Conservation (phyloP, 2,797 vertebrate genomes). For the Onychomys torridus region DNA sequence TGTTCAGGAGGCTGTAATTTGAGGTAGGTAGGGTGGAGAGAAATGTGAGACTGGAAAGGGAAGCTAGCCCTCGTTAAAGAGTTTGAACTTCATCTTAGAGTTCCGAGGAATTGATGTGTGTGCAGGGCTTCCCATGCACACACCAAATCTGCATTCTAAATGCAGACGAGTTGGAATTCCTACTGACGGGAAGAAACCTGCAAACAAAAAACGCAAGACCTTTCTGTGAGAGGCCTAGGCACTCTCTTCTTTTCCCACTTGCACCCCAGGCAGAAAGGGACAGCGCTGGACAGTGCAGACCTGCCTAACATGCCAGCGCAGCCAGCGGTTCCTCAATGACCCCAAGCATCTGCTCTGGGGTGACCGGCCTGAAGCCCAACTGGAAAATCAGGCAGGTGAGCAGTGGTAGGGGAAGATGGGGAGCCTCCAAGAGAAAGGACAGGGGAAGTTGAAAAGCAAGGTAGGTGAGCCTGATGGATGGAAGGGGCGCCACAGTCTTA, state of each 20-base stretch:
- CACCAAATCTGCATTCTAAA: not conserved
- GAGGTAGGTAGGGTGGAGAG: not conserved
- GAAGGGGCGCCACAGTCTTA: not conserved
- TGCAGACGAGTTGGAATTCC: not conserved
- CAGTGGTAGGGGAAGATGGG: not conserved
- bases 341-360: conserved; percentile 91
- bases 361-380: conserved; percentile 91
- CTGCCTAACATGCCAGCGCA: conserved; percentile 91
- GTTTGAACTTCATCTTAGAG: not conserved
- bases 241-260: not conserved
- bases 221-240: not conserved
- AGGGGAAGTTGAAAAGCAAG: not conserved
- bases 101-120: not conserved
- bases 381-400: conserved; percentile 88
- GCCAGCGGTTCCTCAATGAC: conserved; percentile 89
- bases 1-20: not conserved
- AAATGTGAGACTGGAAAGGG: not conserved
- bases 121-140: not conserved
- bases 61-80: not conserved
- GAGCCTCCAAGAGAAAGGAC: not conserved
- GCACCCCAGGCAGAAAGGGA: conserved; percentile 74
- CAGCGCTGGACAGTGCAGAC: conserved; percentile 88
- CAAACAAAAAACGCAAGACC: not conserved
- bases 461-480: not conserved
- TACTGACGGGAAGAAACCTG: not conserved